Percentiles rank a stretch among this genome's conserved stretches.
Conservation (phyloP, 2,888 invertebrate genomes). For the Poecilobothrus nobilitatus region DNA sequence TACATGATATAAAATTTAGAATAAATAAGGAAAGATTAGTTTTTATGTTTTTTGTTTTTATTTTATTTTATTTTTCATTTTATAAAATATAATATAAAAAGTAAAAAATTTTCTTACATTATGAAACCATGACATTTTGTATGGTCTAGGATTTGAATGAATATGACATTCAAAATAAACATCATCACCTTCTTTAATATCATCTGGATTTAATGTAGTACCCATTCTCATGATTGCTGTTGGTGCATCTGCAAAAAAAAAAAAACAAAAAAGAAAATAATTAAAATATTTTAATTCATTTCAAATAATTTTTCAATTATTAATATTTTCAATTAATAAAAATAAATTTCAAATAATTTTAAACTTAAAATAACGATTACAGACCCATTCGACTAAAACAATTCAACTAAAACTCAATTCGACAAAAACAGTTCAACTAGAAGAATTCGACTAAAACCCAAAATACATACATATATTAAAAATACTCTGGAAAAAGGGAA, state of each 20-base stretch:
- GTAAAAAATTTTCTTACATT: conserved; percentile 53
- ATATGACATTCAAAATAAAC: conserved; percentile 84
- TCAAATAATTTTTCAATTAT: not conserved
- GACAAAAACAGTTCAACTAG: too few species aligned
- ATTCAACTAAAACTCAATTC: too few species aligned
- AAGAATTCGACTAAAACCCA: too few species aligned
- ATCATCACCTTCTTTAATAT: conserved; percentile 83
- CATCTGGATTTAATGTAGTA: conserved; percentile 71
- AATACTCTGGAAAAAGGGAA: too few species aligned
- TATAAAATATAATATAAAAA: not conserved
- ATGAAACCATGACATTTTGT: conserved; percentile 80
- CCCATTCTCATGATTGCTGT: conserved; percentile 76
- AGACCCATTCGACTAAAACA: too few species aligned
- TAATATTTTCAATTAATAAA: not conserved
- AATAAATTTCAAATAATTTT: too few species aligned
- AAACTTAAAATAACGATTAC: too few species aligned
- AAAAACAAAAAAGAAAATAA: conserved; percentile 2
- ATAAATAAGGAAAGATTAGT: not conserved
- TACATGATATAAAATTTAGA: too few species aligned
- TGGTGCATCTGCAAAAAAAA: conserved; percentile 60
- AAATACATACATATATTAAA: too few species aligned
- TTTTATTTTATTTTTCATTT: too few species aligned
- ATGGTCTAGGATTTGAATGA: conserved; percentile 72
- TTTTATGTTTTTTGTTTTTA: too few species aligned
- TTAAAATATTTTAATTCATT: not conserved